Evolutionary conservation across 1,140 invertebrate genomes (phyloP), one percentile per base, ranked within the genome.

Genomic region (Drosophila arawakana): DNA sequence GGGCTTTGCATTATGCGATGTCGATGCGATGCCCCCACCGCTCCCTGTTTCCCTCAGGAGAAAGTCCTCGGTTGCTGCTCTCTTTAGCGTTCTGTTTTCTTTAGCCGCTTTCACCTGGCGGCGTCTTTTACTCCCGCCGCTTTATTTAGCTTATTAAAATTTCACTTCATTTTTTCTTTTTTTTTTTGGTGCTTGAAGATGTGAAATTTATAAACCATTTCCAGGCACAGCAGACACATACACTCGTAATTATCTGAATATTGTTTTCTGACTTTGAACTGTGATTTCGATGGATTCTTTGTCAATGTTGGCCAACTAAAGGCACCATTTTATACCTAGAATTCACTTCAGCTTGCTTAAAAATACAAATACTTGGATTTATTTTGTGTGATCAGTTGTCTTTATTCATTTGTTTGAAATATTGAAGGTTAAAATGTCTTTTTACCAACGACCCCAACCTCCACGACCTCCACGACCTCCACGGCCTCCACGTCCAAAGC

Each of bases 91-190:
- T 55, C 57, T 72, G 70, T 49, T 62, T 58, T 70, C 63, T 47
- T 46, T 68, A 25, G 61, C 46, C 47, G 54, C 55, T 78, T 68
- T 68, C 57, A 78, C 74, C 76, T 78, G 69, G 63, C 58, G 76
- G 66, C 69, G 37, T 70, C 72, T 37, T 63, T 30, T 57, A 35
- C 59, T 46, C 59, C 25, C 37, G 49, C 52, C 52, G 58, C 72
- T 74, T 73, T 79, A 75, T 80, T 80, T 80, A 69, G 78, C 78
- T 80, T 80, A 80, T 80, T 80, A 80, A 80, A 80, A 80, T 80
- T 80, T 80, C 60, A 71, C 67, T 76, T 78, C 57, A 72, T 67
- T 71, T 57, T 35, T 9, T 70, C 13, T 58, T 63, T 18, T 43
- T 49, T 68, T 18, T 13, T 35, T 35, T 57, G 43, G 34, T 58